These are phyloP conservation scores for Caenorhabditis panamensis DNA, from an alignment of 2,888 invertebrate species.

Conservation along the genomic window DNA sequence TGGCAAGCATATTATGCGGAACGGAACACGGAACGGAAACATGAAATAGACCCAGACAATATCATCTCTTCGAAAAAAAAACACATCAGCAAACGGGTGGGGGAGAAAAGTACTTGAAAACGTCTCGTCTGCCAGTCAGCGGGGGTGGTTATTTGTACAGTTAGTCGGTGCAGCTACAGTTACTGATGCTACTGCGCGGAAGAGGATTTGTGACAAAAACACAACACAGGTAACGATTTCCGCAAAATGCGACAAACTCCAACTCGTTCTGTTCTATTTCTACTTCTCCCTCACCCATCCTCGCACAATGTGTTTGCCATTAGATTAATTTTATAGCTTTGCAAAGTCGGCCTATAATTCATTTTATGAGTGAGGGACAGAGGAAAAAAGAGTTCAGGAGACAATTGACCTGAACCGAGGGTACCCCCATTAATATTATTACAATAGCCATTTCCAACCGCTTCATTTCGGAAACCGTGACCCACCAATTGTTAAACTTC, in stretches of 20 bases:
- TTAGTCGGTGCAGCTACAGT: conserved; percentile 31
- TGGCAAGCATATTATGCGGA: conserved; percentile 4
- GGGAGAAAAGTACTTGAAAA: conserved; percentile 41
- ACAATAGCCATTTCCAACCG: not conserved
- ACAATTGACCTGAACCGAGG: not conserved
- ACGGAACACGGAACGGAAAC: not conserved
- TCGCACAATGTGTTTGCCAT: conserved; percentile 57
- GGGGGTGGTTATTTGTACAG: conserved; percentile 57
- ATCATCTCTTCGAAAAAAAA: conserved; percentile 27
- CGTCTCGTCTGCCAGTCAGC: conserved; percentile 36
- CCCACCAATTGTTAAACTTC: not conserved
- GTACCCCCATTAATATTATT: not conserved
- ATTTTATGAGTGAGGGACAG: conserved; percentile 9
- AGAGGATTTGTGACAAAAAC: conserved; percentile 41
- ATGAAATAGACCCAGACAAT: conserved; percentile 9
- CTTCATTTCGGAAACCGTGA: not conserved
- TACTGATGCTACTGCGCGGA: conserved; percentile 26
- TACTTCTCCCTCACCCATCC: not conserved
- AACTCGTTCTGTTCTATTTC: not conserved
- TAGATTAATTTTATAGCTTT: conserved; percentile 53
- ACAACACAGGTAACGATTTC: conserved; percentile 7
- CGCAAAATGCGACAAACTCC: conserved; percentile 14
- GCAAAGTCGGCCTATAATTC: conserved; percentile 42
- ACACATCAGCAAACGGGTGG: conserved; percentile 20
- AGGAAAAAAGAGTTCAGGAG: conserved; percentile 12